Conservation (phyloP, 2,888 invertebrate genomes). For the Drosophila paracracens region DNA sequence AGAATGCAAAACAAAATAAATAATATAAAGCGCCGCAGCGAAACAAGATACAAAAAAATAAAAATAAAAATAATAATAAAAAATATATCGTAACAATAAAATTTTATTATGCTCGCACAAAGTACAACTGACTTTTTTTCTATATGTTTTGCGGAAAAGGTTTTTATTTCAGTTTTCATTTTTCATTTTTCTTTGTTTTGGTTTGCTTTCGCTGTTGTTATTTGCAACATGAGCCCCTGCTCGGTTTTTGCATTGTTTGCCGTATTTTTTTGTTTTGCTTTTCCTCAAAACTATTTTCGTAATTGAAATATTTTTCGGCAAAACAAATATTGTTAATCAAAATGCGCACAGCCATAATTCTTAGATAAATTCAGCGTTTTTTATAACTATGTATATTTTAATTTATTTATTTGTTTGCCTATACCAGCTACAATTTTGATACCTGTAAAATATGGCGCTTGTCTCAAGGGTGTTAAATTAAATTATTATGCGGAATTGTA, state of each 20-base stretch:
- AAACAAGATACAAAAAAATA: conserved; percentile 43
- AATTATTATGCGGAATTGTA: not conserved
- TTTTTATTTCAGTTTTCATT: conserved; percentile 24
- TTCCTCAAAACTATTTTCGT: conserved; percentile 43
- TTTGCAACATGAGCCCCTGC: conserved; percentile 25
- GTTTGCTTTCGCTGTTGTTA: conserved; percentile 2
- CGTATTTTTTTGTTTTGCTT: not conserved
- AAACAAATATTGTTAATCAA: conserved; percentile 25
- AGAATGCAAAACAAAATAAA: conserved; percentile 37
- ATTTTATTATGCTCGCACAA: conserved; percentile 59
- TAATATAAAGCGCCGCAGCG: conserved; percentile 44
- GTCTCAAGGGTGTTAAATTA: not conserved
- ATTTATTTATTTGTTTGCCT: not conserved
- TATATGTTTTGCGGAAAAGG: conserved; percentile 12
- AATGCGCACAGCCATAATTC: conserved; percentile 13
- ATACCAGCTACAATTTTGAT: not conserved
- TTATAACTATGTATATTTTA: not conserved
- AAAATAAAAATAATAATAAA: conserved; percentile 31
- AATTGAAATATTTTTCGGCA: conserved; percentile 66
- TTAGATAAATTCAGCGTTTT: not conserved
- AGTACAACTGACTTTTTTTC: conserved; percentile 18
- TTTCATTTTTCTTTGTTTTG: conserved; percentile 16
- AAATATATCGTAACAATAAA: conserved; percentile 74
- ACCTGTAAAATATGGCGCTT: not conserved
- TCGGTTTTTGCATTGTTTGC: conserved; percentile 3